Evolutionary conservation across 1,140 invertebrate genomes (phyloP).

Genomic region (Neodiprion lecontei): DNA sequence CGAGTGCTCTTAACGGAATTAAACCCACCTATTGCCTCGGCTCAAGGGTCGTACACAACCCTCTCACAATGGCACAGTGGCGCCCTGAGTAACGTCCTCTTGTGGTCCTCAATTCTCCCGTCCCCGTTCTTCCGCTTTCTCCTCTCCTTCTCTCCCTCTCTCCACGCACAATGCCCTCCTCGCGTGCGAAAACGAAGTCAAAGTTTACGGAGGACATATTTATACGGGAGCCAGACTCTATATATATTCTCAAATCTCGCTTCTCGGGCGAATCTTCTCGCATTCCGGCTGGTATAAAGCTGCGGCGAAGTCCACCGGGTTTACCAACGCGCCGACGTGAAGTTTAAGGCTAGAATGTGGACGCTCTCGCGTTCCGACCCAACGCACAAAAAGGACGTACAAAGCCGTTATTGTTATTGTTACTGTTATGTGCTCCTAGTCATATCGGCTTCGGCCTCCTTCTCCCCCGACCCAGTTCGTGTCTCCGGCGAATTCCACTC

Average conservation of each 20-base stretch:
- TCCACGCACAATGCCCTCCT: slow-evolving; percentile 25
- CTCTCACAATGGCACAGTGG: slow-evolving; percentile 6
- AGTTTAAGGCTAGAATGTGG: no score
- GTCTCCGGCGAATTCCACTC: background rate
- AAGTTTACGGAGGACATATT: slow-evolving; percentile 12
- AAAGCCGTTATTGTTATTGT: slow-evolving; percentile 5
- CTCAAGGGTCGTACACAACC: slow-evolving; percentile 4
- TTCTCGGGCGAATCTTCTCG: no score
- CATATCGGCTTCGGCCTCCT: background rate
- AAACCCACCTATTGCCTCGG: slow-evolving; percentile 1
- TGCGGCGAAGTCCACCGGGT: background rate
- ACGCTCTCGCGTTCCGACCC: background rate
- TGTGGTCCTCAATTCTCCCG: slow-evolving; percentile 21
- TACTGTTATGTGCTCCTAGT: slow-evolving; percentile 7
- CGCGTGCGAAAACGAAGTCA: slow-evolving; percentile 18
- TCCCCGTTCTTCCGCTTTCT: slow-evolving; percentile 21
- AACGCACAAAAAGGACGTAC: slow-evolving; percentile 4
- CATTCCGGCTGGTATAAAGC: no score
- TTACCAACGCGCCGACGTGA: background rate
- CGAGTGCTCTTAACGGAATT: slow-evolving; percentile 7
- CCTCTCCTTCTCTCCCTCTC: slow-evolving; percentile 23
- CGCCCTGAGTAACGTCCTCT: slow-evolving; percentile 12
- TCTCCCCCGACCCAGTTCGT: background rate
- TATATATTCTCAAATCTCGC: background rate
- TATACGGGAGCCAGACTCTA: background rate